Percentiles rank a stretch among this genome's conserved stretches.
Conservation (phyloP, 2,888 invertebrate genomes). For the Xestia ashworthii region DNA sequence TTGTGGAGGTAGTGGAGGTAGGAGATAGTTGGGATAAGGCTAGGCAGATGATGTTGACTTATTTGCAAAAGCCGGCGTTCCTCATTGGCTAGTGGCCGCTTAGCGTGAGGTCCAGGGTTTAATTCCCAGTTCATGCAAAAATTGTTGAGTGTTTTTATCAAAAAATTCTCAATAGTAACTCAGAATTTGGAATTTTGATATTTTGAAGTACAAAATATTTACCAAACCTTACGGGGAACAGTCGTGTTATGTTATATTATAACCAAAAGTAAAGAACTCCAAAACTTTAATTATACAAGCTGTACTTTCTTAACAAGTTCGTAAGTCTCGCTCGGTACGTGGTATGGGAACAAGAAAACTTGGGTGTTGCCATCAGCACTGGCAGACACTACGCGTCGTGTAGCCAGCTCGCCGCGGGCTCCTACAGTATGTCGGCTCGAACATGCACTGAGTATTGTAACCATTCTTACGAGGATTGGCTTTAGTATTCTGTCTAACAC, state of each 20-base stretch:
- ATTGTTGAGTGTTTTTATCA: background rate
- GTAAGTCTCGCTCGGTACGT: background rate
- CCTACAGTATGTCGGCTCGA: constrained; percentile 18
- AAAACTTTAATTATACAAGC: background rate
- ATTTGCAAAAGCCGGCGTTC: too few relatives aligned
- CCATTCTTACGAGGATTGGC: constrained; percentile 1
- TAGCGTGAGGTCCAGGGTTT: background rate
- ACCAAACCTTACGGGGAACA: background rate
- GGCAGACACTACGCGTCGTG: constrained; percentile 12
- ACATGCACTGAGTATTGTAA: constrained; percentile 26
- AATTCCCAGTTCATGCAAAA: background rate
- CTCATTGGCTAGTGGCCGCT: too few relatives aligned
- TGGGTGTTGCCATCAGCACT: background rate
- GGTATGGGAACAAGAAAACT: background rate
- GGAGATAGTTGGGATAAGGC: too few relatives aligned
- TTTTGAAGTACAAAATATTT: background rate
- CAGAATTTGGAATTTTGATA: background rate
- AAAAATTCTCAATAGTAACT: background rate
- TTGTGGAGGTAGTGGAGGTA: too few relatives aligned
- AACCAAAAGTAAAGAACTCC: background rate
- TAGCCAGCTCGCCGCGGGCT: constrained; percentile 32
- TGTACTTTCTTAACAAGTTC: background rate
- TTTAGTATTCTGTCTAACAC: background rate
- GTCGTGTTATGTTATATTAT: background rate
- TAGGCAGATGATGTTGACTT: too few relatives aligned